Percentiles rank a stretch among this genome's conserved stretches.
Conservation (phyloP, 2,888 invertebrate species). For the Torymus texanus region DNA sequence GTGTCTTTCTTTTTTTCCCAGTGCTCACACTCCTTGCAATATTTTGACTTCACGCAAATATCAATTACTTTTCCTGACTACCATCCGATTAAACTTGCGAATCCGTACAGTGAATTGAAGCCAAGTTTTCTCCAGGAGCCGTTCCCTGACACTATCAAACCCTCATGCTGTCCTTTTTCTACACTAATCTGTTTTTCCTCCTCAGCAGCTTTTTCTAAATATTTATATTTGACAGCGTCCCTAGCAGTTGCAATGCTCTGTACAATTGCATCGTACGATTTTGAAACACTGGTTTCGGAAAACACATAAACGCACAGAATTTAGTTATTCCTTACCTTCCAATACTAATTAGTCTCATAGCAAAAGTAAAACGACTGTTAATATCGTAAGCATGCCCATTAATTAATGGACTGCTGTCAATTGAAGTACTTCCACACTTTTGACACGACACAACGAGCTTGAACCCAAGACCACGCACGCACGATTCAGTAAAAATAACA, state of each 20-base stretch:
- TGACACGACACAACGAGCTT: neutral
- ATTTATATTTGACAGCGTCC: neutral
- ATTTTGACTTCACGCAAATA: too few relatives aligned
- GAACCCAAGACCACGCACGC: too few relatives aligned
- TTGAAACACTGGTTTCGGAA: neutral
- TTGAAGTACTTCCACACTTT: neutral
- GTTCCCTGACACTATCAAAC: conserved; percentile 5
- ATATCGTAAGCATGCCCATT: neutral
- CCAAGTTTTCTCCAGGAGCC: neutral
- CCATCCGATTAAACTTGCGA: too few relatives aligned
- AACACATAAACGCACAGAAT: neutral
- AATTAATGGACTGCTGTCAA: neutral
- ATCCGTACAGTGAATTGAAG: too few relatives aligned
- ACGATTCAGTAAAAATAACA: too few relatives aligned
- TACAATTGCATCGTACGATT: neutral
- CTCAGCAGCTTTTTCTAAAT: conserved; percentile 24
- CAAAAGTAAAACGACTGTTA: neutral
- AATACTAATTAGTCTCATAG: neutral
- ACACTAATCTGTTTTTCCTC: conserved; percentile 12
- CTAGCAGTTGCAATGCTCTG: neutral
- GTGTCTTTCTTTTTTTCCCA: too few relatives aligned
- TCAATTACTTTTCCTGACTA: too few relatives aligned
- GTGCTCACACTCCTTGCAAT: too few relatives aligned
- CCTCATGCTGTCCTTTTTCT: conserved; percentile 1
- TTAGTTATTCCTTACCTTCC: neutral